Evolutionary conservation across 1,140 invertebrate species (phyloP).

Genomic region (Leptopilina clavipes): DNA sequence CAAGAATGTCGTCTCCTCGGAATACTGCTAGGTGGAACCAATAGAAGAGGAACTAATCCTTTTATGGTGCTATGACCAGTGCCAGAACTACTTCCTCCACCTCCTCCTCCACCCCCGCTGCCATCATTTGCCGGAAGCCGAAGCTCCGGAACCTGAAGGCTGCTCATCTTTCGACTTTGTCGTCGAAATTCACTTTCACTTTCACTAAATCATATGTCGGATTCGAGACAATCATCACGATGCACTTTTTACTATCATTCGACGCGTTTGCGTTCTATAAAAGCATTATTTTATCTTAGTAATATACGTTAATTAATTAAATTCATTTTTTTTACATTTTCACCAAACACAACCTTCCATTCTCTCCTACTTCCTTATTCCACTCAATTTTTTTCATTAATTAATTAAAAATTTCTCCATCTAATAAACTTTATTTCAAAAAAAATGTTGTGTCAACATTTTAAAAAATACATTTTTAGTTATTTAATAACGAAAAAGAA

Average conservation of each 20-base stretch:
- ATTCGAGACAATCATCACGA: constrained; percentile 48
- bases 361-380: too few species aligned
- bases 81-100: constrained; percentile 44
- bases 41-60: constrained; percentile 64
- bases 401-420: too few species aligned
- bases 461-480: too few species aligned
- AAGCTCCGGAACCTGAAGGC: constrained; percentile 71
- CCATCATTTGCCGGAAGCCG: constrained; percentile 69
- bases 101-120: constrained; percentile 46
- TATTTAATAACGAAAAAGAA: too few species aligned
- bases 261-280: constrained; percentile 13
- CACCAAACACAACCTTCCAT: too few species aligned
- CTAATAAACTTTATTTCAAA: too few species aligned
- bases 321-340: too few species aligned
- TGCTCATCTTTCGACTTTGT: constrained; percentile 64
- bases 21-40: constrained; percentile 69
- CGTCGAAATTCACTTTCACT: constrained; percentile 46
- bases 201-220: constrained; percentile 50
- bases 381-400: too few species aligned
- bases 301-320: too few species aligned
- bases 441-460: too few species aligned
- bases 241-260: background rate
- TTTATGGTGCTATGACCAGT: constrained; percentile 42
- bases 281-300: too few species aligned
- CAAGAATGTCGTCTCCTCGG: constrained; percentile 72